Conservation (phyloP, 2,888 invertebrate genomes). For the Pogonocherus hispidulus region DNA sequence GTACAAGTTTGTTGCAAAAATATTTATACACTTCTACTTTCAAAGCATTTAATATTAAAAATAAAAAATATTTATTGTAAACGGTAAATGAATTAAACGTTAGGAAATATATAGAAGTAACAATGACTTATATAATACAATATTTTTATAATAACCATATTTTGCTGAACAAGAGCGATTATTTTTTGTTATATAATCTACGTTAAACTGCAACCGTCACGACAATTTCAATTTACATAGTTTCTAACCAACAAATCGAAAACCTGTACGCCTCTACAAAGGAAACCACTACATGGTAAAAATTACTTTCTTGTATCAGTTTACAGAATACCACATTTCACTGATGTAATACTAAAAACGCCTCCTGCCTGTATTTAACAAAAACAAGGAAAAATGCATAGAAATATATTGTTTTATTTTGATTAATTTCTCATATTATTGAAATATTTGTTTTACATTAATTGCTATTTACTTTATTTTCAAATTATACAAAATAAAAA, state of each 20-base stretch:
- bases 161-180: neutral
- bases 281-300: slow-evolving; percentile 13
- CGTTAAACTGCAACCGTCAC: slow-evolving; percentile 21
- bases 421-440: too few relatives aligned
- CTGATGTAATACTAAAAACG: neutral
- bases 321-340: neutral
- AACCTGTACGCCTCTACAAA: slow-evolving; percentile 17
- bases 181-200: slow-evolving; percentile 1
- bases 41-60: too few relatives aligned
- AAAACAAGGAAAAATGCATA: too few relatives aligned
- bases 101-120: neutral
- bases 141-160: neutral
- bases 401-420: too few relatives aligned
- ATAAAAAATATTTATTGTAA: too few relatives aligned
- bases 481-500: too few relatives aligned
- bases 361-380: too few relatives aligned
- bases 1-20: too few relatives aligned
- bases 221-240: slow-evolving; percentile 29
- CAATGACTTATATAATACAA: neutral
- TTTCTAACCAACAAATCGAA: slow-evolving; percentile 24
- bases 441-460: too few relatives aligned
- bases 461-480: too few relatives aligned
- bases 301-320: slow-evolving; percentile 13
- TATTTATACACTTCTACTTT: too few relatives aligned
- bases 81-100: too few relatives aligned